Base-by-base conservation (phyloP, 2,113 vertebrate species). In the Plestiodon gilberti region DNA sequence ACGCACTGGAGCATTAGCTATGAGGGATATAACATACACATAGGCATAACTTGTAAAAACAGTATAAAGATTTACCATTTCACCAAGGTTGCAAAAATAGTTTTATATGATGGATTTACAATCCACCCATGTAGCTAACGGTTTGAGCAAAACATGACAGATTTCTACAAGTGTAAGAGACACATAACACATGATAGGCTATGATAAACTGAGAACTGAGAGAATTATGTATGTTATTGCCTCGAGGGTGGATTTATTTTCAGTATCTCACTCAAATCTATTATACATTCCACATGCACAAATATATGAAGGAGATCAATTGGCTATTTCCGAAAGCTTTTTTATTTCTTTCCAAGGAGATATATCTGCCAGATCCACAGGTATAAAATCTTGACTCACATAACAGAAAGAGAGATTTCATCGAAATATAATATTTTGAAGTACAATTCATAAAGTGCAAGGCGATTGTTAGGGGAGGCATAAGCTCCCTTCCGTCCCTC, bases 71-170 rank as follows among this genome's bases (percentile, higher is more conserved):
- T 62, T 90, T 84, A 90, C 0, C 0, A 77, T 90, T 91, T 89
- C 30, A 80, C 73, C 7, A 43, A 11, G 43, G 25, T 85, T 86
- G 52, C 48, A 88, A 62, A 62, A 88, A 30, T 55, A 87, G 6
- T 84, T 95, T 94, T 90, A 89, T 43, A 61, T 55, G 81, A 81
- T 91, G 73, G 71, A n/a, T 78, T 94, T 92, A 87, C 86, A 87
- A 92, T 88, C 74, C 88, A 82, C 38, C 88, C 52, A 30, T 87
- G 71, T 62, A 82, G 80, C 86, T 91, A 91, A 84, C 87, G 64
- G 23, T 91, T 95, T 94, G 86, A 92, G 91, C 89, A 59, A 95
- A 95, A 90, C 82, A 85, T 79, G 43, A 84, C 75, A 88, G 48
- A 86, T 91, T 91, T 93, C 76, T 77, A 88, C 75, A 92, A 91